phyloP scores from a whole-genome alignment of 1,140 invertebrate species.

The Eubasilissa regina region DNA sequence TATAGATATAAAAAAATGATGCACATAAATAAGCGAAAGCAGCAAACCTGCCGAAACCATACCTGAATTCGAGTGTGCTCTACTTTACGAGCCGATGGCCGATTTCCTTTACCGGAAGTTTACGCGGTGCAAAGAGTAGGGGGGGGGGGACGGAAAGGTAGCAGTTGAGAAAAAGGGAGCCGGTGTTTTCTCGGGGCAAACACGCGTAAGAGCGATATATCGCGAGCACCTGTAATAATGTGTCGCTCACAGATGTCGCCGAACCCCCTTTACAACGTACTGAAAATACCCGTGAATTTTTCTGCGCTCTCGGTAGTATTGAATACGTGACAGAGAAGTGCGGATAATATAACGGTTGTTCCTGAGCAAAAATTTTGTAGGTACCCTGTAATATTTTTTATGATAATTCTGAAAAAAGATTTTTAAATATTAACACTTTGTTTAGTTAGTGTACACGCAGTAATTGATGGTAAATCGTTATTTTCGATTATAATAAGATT shows the following conservation, averaged over 20 bases:
- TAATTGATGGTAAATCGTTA: too few relatives aligned
- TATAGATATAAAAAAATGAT: too few relatives aligned
- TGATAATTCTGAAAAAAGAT: background rate
- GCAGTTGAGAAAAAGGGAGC: background rate
- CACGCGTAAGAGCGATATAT: conserved; percentile 58
- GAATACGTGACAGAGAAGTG: conserved; percentile 31
- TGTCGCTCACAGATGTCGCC: conserved; percentile 59
- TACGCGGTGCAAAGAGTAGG: background rate
- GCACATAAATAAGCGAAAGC: conserved; percentile 2
- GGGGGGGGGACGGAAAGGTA: conserved; percentile 8
- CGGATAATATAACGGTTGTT: conserved; percentile 20
- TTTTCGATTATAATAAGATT: too few relatives aligned
- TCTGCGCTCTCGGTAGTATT: conserved; percentile 46
- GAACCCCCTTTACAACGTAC: conserved; percentile 36
- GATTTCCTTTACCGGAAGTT: conserved; percentile 29
- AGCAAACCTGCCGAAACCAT: conserved; percentile 30
- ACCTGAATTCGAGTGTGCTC: conserved; percentile 24
- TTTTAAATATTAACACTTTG: too few relatives aligned
- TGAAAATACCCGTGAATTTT: conserved; percentile 51
- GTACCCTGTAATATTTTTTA: too few relatives aligned
- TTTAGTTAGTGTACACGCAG: too few relatives aligned
- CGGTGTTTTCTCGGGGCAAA: conserved; percentile 34
- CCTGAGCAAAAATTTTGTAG: background rate
- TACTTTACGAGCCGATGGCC: conserved; percentile 40
- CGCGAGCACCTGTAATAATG: conserved; percentile 60